These are phyloP conservation scores for Andricus grossulariae DNA, from an alignment of 1,140 invertebrate species.

Conservation along the genomic window DNA sequence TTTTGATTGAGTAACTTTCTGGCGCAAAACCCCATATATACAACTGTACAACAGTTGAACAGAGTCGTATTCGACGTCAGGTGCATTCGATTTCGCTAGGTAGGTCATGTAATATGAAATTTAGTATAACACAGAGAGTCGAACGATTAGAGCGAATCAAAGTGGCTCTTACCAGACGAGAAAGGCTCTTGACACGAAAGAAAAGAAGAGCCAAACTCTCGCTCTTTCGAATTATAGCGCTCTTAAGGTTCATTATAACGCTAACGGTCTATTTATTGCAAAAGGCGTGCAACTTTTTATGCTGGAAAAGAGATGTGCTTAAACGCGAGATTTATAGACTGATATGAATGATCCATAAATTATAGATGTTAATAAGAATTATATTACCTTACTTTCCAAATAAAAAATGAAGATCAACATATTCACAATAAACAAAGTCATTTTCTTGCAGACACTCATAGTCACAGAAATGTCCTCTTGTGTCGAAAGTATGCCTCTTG, in stretches of 20 bases:
- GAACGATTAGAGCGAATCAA: constrained; percentile 17
- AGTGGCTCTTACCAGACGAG: constrained; percentile 1
- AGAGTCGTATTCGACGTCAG: not conserved
- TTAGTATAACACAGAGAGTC: constrained; percentile 5
- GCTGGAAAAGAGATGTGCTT: not conserved
- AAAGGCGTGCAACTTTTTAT: constrained; percentile 22
- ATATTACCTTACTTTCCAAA: not conserved
- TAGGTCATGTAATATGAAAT: constrained; percentile 20
- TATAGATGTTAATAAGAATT: not conserved
- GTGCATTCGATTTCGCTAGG: constrained; percentile 7
- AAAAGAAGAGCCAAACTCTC: constrained; percentile 28
- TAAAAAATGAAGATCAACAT: too few species aligned
- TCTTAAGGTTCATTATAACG: constrained; percentile 3
- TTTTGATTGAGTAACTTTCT: constrained; percentile 29
- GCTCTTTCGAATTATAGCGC: constrained; percentile 13
- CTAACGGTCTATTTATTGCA: constrained; percentile 27
- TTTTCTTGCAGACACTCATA: too few species aligned
- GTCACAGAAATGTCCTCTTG: too few species aligned
- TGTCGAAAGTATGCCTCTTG: too few species aligned
- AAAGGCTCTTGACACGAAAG: constrained; percentile 4
- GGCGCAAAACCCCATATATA: not conserved
- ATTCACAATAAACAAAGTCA: too few species aligned
- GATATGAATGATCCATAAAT: not conserved
- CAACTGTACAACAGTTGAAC: not conserved
- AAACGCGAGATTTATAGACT: not conserved